Base-by-base conservation (phyloP, 2,113 vertebrate species). In the Crotalus helleri region DNA sequence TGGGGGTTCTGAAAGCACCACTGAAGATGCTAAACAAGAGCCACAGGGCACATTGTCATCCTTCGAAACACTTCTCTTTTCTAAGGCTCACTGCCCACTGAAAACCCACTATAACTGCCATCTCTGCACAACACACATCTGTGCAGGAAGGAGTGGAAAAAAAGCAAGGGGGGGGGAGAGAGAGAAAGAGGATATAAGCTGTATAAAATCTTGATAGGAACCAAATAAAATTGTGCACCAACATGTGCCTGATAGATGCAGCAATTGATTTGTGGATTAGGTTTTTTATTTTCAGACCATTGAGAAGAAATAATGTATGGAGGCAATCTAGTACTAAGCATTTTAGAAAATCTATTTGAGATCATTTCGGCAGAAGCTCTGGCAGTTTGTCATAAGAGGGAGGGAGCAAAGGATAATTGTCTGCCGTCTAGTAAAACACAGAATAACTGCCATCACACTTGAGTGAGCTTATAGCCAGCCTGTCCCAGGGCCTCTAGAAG, bases 331-430 rank as follows among this genome's bases (percentile, higher is more conserved):
- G 98, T 98, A 98, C 98, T 99, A 99, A 99, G 99, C 99, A 99
- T 99, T 99, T 99, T 99, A 99, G 98, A 99, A 99, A 99, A 99
- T 99, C 99, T 99, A 99, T 99, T 99, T 99, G 99, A 99, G 99
- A 99, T 99, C 99, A 99, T 99, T 99, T 99, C 98, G 97, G 98
- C 99, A 98, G 98, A 99, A 99, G 98, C 98, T 98, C 98, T 98
- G 98, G 99, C 99, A 99, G 98, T 99, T 99, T 99, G 99, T 99
- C 99, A 99, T 99, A 98, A 98, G 98, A 99, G 98, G 98, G 98
- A 99, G 98, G 98, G 98, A 99, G 99, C 99, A 99, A 98, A 99
- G 99, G 99, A 99, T 99, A 99, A 99, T 99, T 99, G 99, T 99
- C 99, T 99, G 98, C 98, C 99, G 99, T 99, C 99, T 99, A 99